These are phyloP conservation scores for Peromyscus polionotus DNA, from an alignment of 2,113 vertebrate genomes.

Conservation along the genomic window DNA sequence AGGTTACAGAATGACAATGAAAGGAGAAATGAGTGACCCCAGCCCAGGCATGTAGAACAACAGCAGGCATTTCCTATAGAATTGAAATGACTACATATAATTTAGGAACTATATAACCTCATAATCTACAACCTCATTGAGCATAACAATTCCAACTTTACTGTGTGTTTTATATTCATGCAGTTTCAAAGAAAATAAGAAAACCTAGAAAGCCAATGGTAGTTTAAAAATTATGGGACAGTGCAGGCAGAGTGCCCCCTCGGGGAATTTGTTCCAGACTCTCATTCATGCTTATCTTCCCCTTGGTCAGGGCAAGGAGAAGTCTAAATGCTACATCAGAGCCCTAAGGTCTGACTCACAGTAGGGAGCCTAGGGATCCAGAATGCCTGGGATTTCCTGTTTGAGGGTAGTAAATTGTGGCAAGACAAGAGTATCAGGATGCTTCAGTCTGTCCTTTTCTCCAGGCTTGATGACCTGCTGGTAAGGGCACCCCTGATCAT, in stretches of 20 bases:
- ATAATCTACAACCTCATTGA: too few species aligned
- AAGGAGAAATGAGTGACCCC: too few species aligned
- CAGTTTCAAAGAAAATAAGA: too few species aligned
- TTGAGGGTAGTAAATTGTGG: background rate
- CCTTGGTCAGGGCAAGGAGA: background rate
- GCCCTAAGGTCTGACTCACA: background rate
- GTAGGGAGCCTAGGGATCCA: background rate
- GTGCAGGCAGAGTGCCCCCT: background rate
- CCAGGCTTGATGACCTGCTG: slow-evolving; percentile 91
- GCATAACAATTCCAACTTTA: too few species aligned
- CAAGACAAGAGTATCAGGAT: background rate
- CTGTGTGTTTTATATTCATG: too few species aligned
- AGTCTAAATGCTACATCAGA: background rate
- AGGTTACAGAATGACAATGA: too few species aligned
- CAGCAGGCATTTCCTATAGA: too few species aligned
- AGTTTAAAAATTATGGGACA: too few species aligned
- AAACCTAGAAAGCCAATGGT: too few species aligned
- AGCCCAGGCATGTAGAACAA: too few species aligned
- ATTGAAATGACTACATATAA: too few species aligned
- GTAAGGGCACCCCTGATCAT: slow-evolving; percentile 95
- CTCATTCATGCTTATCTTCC: background rate
- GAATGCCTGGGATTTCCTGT: background rate
- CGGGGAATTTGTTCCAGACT: background rate
- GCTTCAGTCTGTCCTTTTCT: background rate
- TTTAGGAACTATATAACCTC: too few species aligned